Percentiles rank a stretch among this genome's conserved stretches.
phyloP scores from a whole-genome alignment of 2,113 vertebrate genomes.

The Phylloscopus trochilus region DNA sequence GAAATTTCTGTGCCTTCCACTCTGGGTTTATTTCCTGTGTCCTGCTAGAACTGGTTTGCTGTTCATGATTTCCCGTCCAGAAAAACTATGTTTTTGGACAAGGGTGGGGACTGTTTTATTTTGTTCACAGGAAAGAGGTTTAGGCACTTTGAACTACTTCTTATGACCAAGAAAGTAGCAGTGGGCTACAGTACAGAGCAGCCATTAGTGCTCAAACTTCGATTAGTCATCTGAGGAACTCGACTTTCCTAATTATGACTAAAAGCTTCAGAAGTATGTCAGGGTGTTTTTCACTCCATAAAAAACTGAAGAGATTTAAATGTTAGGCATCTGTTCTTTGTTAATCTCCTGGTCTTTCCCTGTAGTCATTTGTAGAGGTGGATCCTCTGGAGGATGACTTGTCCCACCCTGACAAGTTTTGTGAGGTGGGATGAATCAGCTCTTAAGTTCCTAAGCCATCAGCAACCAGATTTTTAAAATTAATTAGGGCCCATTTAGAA shows the following conservation, averaged over 20 bases:
- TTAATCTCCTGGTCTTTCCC: neutral
- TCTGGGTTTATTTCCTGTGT: constrained; percentile 10
- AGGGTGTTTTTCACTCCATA: constrained; percentile 1
- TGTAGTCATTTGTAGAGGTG: neutral
- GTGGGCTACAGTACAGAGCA: constrained; percentile 14
- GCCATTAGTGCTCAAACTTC: constrained; percentile 9
- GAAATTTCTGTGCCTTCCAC: constrained; percentile 13
- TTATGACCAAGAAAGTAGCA: constrained; percentile 44
- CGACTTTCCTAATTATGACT: neutral
- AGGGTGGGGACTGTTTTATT: constrained; percentile 42
- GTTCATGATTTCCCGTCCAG: constrained; percentile 31
- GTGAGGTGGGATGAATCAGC: neutral
- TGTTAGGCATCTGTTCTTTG: neutral
- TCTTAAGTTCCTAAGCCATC: neutral
- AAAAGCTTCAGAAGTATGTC: constrained; percentile 23
- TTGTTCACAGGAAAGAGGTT: constrained; percentile 13
- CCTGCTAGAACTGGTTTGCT: constrained; percentile 26
- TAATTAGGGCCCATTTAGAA: neutral
- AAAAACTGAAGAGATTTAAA: neutral
- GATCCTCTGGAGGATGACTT: neutral
- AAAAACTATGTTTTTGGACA: constrained; percentile 36
- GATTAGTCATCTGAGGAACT: constrained; percentile 29
- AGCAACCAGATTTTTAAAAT: neutral
- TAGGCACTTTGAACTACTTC: constrained; percentile 1
- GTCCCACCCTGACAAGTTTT: neutral